Evolutionary conservation across 2,797 vertebrate genomes (phyloP).

Genomic region (Pteronotus mesoamericanus): DNA sequence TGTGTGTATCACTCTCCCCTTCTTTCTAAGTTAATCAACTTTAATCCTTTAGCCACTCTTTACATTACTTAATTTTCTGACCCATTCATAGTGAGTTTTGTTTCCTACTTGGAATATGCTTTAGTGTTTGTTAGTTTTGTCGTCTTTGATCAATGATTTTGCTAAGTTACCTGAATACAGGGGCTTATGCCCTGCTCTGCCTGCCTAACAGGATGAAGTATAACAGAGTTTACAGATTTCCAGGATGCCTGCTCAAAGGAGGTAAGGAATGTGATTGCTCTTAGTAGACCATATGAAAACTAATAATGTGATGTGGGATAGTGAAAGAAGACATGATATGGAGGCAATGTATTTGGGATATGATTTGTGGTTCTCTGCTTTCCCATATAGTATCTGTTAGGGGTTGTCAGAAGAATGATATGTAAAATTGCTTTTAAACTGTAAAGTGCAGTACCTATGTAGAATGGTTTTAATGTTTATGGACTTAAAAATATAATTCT

Average conservation of each 20-base stretch:
- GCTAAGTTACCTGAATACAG: background rate
- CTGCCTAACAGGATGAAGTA: background rate
- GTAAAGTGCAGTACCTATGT: background rate
- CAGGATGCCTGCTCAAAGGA: background rate
- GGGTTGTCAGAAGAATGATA: background rate
- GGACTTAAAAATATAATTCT: background rate
- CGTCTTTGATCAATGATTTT: conserved; percentile 13
- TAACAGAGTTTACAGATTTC: conserved; percentile 14
- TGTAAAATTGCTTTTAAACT: conserved; percentile 24
- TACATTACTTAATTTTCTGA: background rate
- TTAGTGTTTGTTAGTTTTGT: conserved; percentile 34
- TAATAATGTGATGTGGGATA: background rate
- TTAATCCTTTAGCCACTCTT: conserved; percentile 2
- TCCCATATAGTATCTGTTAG: background rate
- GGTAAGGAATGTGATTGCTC: background rate
- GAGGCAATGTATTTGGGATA: background rate
- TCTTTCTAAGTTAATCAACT: background rate
- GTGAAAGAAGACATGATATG: background rate
- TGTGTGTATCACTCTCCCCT: background rate
- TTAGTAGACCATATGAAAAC: conserved; percentile 13
- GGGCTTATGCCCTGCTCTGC: background rate
- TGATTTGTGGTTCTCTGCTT: background rate
- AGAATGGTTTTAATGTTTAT: background rate
- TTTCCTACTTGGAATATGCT: background rate
- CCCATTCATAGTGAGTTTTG: background rate